phyloP scores from a whole-genome alignment of 2,888 invertebrate species.

The Ophraella communa region DNA sequence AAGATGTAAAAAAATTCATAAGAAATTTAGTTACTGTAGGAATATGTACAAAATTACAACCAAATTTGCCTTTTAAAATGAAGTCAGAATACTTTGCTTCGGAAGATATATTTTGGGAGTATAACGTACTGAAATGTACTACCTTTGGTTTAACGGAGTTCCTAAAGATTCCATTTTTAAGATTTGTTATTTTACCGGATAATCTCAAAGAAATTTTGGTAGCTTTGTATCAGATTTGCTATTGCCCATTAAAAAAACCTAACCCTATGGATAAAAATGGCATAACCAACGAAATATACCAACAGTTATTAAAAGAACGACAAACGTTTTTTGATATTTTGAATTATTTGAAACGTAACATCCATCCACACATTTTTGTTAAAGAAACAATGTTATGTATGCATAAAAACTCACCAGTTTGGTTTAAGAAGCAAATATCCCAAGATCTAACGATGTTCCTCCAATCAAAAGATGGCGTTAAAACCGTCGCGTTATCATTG shows the following conservation, averaged over 20 bases:
- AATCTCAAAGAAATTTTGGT: slow-evolving; percentile 70
- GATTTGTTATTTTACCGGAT: slow-evolving; percentile 64
- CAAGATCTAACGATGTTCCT: slow-evolving; percentile 68
- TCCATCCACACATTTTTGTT: slow-evolving; percentile 69
- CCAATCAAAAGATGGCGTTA: slow-evolving; percentile 68
- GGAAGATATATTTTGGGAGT: slow-evolving; percentile 60
- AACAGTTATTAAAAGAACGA: slow-evolving; percentile 62
- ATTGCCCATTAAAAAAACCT: slow-evolving; percentile 72
- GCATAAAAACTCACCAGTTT: slow-evolving; percentile 65
- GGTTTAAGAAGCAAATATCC: slow-evolving; percentile 69
- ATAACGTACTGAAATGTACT: slow-evolving; percentile 62
- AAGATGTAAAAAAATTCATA: slow-evolving; percentile 66
- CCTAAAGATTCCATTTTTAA: slow-evolving; percentile 63
- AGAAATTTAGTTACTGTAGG: slow-evolving; percentile 72
- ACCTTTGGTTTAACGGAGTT: slow-evolving; percentile 62
- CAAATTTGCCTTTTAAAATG: slow-evolving; percentile 56
- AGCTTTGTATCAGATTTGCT: slow-evolving; percentile 72
- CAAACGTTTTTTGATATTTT: slow-evolving; percentile 62
- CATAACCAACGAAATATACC: slow-evolving; percentile 67
- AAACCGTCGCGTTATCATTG: slow-evolving; percentile 70
- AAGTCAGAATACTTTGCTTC: slow-evolving; percentile 29
- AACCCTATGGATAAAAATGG: slow-evolving; percentile 52
- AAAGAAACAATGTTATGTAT: slow-evolving; percentile 74
- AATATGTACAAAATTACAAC: slow-evolving; percentile 69
- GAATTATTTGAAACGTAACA: slow-evolving; percentile 62